A percentile compares a stretch with the other conserved stretches of the same genome.
Evolutionary conservation across 2,797 vertebrate species (phyloP).

Genomic region (Crocodylus rhombifer): DNA sequence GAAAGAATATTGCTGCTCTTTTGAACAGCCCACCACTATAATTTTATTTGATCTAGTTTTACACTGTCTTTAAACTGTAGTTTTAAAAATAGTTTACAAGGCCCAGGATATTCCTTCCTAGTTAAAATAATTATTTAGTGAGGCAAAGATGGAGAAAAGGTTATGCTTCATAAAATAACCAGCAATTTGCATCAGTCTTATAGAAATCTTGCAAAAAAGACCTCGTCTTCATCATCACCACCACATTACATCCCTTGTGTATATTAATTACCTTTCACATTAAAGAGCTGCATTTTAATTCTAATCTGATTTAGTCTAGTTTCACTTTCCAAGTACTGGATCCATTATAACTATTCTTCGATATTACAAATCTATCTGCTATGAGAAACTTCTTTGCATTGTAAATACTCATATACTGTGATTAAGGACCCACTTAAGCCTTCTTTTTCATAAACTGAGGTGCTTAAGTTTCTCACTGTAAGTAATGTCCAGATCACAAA

Average conservation of each 20-base stretch:
- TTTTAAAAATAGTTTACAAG: neutral
- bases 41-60: neutral
- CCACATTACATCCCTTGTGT: neutral
- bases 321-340: neutral
- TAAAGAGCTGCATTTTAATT: too few relatives aligned
- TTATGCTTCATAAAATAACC: accelerated
- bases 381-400: neutral
- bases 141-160: neutral
- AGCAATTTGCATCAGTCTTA: neutral
- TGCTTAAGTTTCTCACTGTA: too few relatives aligned
- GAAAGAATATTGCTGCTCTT: neutral
- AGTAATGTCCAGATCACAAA: too few relatives aligned
- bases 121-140: neutral
- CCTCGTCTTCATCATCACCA: neutral
- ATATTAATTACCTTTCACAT: neutral
- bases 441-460: too few relatives aligned
- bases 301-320: neutral
- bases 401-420: too few relatives aligned
- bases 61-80: neutral
- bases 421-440: too few relatives aligned
- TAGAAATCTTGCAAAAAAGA: neutral
- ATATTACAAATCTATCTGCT: neutral
- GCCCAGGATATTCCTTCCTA: neutral
- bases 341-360: neutral
- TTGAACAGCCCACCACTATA: neutral